Base-by-base conservation (phyloP, 2,113 vertebrate species). In the Coturnix japonica region DNA sequence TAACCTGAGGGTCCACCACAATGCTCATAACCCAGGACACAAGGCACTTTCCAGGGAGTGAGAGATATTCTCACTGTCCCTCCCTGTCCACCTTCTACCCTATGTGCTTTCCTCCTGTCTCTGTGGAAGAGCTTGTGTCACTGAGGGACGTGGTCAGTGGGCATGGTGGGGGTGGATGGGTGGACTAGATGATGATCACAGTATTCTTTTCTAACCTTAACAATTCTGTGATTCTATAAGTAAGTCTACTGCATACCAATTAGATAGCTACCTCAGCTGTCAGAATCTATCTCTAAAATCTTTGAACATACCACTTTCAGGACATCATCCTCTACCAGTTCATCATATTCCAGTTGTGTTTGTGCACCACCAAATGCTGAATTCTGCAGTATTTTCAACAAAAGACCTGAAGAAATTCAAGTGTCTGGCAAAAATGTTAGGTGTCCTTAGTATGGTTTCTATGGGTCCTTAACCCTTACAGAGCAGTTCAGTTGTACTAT, bases 281-380 rank as follows among this genome's bases (percentile, higher is more conserved):
- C 54, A 57, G 23, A 22, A 5, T 0, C 26, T 21, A 61, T 30
- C 23, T 16, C 57, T 4, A 53, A 81, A 39, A 69, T 23, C 0
- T 0, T 0, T 1, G 15, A 77, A 17, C 6, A 4, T 47, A 37
- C 14, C 53, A 7, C 11, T 11, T 82, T 82, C 25, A 67, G n/a
- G 35, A 67, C 4, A 2, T 83, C 46, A 22, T 15, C 18, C 44
- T 60, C 44, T 86, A 44, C 60, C n/a, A 41, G 8, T 21, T 67
- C 17, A 30, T 87, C 7, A 14, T 26, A 11, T 41, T 71, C 31
- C 53, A 66, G 28, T 17, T 78, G 35, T 12, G 12, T 7, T 56
- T 79, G 23, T 31, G 15, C 39, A 17, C 6, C 5, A 66, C 4
- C 39, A 56, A 28, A 56, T 67, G 6, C 22, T 44, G 15, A 9